Conservation (phyloP, 2,797 vertebrate genomes). For the Muscicapa comitata region DNA sequence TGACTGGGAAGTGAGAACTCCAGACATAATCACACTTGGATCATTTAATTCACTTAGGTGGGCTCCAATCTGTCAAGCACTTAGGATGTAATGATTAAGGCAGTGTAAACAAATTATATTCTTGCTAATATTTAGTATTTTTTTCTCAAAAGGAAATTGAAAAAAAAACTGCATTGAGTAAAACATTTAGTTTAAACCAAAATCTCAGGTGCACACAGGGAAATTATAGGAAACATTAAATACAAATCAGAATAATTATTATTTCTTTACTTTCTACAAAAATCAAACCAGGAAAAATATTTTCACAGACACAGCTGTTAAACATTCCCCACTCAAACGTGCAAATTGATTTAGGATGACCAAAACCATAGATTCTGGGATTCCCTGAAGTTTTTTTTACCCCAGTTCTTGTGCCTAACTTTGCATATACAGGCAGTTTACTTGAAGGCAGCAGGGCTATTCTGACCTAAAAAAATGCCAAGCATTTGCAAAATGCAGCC, state of each 20-base stretch:
- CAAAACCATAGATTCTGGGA: neutral
- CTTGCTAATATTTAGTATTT: neutral
- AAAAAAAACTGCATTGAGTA: neutral
- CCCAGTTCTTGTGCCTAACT: neutral
- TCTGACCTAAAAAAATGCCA: neutral
- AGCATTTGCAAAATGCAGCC: neutral
- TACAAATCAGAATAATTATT: neutral
- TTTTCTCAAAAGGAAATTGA: neutral
- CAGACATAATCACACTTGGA: neutral
- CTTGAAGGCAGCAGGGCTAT: neutral
- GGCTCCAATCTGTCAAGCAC: neutral
- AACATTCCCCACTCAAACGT: neutral
- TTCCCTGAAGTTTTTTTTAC: neutral
- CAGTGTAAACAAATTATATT: constrained; percentile 10
- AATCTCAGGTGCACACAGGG: neutral
- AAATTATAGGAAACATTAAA: neutral
- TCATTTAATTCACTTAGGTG: constrained; percentile 17
- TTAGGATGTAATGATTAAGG: neutral
- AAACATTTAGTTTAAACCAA: neutral
- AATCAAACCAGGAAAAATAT: neutral
- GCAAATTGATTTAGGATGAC: neutral
- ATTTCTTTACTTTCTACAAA: neutral
- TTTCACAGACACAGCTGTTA: neutral
- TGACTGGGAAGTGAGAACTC: constrained; percentile 17
- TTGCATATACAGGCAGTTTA: neutral